Evolutionary conservation across 1,140 invertebrate genomes (phyloP).

Genomic region (Saccostrea cuccullata): DNA sequence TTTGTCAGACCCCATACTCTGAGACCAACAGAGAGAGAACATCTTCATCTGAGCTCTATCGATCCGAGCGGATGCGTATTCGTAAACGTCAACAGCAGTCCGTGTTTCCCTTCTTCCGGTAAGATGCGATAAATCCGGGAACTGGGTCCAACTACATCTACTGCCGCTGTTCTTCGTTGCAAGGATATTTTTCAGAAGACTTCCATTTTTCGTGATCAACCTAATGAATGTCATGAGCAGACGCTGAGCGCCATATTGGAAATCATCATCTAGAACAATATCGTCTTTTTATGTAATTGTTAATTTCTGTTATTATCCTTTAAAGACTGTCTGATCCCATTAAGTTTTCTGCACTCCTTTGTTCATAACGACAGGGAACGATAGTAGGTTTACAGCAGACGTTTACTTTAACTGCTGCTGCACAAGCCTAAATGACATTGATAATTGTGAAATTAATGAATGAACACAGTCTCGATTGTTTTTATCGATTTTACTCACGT

Average conservation of each 20-base stretch:
- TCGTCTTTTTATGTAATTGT: slow-evolving; percentile 8
- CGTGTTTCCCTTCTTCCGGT: background rate
- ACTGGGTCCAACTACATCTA: background rate
- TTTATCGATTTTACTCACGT: slow-evolving; percentile 3
- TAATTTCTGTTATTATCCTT: background rate
- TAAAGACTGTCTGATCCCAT: background rate
- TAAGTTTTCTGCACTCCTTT: background rate
- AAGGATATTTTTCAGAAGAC: slow-evolving; percentile 11
- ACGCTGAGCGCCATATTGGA: slow-evolving; percentile 20
- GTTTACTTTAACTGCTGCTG: background rate
- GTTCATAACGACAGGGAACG: background rate
- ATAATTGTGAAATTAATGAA: slow-evolving; percentile 1
- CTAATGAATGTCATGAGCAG: slow-evolving; percentile 9
- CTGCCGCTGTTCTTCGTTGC: background rate
- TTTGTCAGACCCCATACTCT: background rate
- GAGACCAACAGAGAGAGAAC: background rate
- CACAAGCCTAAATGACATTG: background rate
- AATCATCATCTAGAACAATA: background rate
- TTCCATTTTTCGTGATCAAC: slow-evolving; percentile 11
- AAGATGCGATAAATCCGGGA: slow-evolving; percentile 4
- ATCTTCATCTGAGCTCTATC: slow-evolving; percentile 13
- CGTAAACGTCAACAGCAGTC: slow-evolving; percentile 11
- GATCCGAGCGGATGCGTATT: background rate
- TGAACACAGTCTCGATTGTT: slow-evolving; percentile 11
- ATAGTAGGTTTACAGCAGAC: background rate